Evolutionary conservation across 2,888 invertebrate species (phyloP).

Genomic region (Tyria jacobaeae): DNA sequence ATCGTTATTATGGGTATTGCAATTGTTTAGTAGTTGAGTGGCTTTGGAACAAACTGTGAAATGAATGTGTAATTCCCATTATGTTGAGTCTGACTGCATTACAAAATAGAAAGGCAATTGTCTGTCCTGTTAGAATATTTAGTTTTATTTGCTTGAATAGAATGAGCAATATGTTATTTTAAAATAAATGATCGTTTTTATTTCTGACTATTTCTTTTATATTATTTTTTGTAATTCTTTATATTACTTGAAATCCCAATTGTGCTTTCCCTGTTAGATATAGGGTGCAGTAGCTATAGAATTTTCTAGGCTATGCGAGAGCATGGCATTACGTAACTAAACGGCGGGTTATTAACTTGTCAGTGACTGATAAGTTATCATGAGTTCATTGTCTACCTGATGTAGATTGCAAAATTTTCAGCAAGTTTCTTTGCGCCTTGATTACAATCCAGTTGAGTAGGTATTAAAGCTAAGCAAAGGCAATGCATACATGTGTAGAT

Average conservation of each 20-base stretch:
- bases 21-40: conserved; percentile 67
- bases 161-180: conserved; percentile 79
- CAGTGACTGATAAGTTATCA: conserved; percentile 40
- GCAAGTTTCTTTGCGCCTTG: not conserved
- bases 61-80: conserved; percentile 72
- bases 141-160: conserved; percentile 78
- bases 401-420: not conserved
- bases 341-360: conserved; percentile 19
- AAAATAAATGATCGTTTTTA: conserved; percentile 73
- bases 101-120: conserved; percentile 70
- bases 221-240: conserved; percentile 25
- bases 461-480: too few relatives aligned
- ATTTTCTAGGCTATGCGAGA: not conserved
- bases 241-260: not conserved
- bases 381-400: conserved; percentile 50
- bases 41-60: conserved; percentile 64
- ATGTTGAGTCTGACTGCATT: conserved; percentile 80
- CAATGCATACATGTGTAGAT: too few relatives aligned
- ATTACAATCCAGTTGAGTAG: not conserved
- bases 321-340: conserved; percentile 40
- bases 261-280: not conserved
- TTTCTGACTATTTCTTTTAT: conserved; percentile 43
- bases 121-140: conserved; percentile 78
- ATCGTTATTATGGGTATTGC: conserved; percentile 72
- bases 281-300: not conserved